Evolutionary conservation across 2,113 vertebrate species (phyloP).

Genomic region (Charadrius vociferus): DNA sequence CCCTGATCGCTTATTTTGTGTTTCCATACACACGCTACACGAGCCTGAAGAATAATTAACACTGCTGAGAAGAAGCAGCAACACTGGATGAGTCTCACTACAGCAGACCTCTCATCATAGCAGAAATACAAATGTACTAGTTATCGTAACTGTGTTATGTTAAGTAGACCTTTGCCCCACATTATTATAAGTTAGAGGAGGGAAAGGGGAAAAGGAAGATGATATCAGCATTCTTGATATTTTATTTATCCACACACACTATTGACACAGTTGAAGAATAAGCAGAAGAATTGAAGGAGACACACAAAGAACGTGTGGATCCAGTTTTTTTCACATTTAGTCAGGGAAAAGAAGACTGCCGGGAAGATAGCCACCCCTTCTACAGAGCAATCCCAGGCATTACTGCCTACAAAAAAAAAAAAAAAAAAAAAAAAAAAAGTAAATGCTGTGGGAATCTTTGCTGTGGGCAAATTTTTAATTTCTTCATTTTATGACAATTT

Average conservation of each 20-base stretch:
- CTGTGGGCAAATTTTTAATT: slow-evolving; percentile 41
- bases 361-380: not conserved
- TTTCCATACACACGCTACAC: slow-evolving; percentile 42
- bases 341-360: not conserved
- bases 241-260: slow-evolving; percentile 26
- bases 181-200: slow-evolving; percentile 60
- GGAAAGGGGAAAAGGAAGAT: slow-evolving; percentile 53
- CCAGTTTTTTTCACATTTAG: not conserved
- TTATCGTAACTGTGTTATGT: slow-evolving; percentile 56
- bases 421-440: not conserved
- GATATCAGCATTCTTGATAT: slow-evolving; percentile 53
- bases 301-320: not conserved
- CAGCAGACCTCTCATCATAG: slow-evolving; percentile 64
- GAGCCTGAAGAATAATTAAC: slow-evolving; percentile 72
- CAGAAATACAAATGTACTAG: slow-evolving; percentile 66
- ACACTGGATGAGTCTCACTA: slow-evolving; percentile 59
- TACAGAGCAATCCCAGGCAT: not conserved
- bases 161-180: slow-evolving; percentile 66
- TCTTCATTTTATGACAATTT: slow-evolving; percentile 41
- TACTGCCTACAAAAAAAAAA: not conserved
- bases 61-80: slow-evolving; percentile 51
- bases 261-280: slow-evolving; percentile 36
- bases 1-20: slow-evolving; percentile 60
- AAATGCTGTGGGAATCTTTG: slow-evolving; percentile 4
- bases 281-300: slow-evolving; percentile 12